Evolutionary conservation across 2,888 invertebrate species (phyloP).

Genomic region (Blastobasis adustella): DNA sequence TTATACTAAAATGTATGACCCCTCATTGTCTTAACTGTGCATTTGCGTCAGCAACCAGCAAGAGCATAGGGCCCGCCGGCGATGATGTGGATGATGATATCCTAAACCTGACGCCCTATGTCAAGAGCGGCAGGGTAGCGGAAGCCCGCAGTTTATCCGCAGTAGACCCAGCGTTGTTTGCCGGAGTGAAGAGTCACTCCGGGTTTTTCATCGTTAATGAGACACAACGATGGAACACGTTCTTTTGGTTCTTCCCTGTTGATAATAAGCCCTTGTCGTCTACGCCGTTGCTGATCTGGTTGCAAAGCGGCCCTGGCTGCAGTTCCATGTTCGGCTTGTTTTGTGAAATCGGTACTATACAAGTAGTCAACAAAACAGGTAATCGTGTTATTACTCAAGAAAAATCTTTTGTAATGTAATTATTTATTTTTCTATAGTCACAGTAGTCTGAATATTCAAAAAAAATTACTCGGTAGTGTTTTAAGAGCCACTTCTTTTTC

Average conservation of each 20-base stretch:
- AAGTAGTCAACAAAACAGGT: constrained; percentile 12
- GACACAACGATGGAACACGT: constrained; percentile 78
- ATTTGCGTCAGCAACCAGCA: not conserved
- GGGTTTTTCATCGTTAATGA: constrained; percentile 77
- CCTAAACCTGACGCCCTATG: constrained; percentile 48
- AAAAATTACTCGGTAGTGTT: too few species aligned
- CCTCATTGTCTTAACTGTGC: too few species aligned
- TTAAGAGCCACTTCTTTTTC: too few species aligned
- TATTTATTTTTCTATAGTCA: too few species aligned
- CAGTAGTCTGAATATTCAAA: too few species aligned
- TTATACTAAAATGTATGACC: too few species aligned
- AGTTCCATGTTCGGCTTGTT: constrained; percentile 54
- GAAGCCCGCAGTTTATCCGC: constrained; percentile 27
- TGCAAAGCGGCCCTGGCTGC: constrained; percentile 58
- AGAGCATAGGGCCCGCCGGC: not conserved
- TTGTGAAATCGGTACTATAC: constrained; percentile 64
- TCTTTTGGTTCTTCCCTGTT: constrained; percentile 85
- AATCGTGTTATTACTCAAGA: not conserved
- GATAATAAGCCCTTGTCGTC: constrained; percentile 24
- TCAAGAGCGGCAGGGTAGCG: constrained; percentile 41
- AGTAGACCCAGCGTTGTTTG: constrained; percentile 17
- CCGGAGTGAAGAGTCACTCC: constrained; percentile 27
- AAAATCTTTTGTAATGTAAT: too few species aligned
- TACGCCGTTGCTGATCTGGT: constrained; percentile 53
- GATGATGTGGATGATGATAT: constrained; percentile 24